Conservation (phyloP, 2,113 vertebrate species). For the Neofelis nebulosa region DNA sequence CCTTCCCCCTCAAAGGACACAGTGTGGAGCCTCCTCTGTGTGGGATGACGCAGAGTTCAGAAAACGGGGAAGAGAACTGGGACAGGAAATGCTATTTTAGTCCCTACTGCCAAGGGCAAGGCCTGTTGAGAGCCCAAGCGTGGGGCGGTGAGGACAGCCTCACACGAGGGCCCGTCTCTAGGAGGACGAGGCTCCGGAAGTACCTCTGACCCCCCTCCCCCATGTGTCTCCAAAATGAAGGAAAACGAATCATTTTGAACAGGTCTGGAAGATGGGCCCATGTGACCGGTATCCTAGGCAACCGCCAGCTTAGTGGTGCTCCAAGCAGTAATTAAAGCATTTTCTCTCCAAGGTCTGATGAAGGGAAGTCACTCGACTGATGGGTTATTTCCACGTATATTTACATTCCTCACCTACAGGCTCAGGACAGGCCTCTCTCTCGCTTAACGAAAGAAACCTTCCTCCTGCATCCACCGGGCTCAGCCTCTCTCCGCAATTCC, state of each 20-base stretch:
- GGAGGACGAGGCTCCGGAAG: neutral
- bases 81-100: conserved; percentile 71
- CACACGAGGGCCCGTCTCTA: conserved; percentile 5
- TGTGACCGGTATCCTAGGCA: conserved; percentile 78
- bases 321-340: neutral
- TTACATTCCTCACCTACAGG: neutral
- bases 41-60: conserved; percentile 50
- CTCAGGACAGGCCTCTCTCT: neutral
- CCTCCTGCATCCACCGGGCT: neutral
- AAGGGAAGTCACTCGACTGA: conserved; percentile 33
- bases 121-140: neutral
- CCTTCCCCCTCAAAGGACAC: conserved; percentile 26
- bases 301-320: conserved; percentile 34
- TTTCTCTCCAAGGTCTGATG: conserved; percentile 49
- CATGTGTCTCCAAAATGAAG: conserved; percentile 49
- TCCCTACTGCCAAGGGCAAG: conserved; percentile 24
- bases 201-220: neutral
- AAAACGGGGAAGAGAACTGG: conserved; percentile 54
- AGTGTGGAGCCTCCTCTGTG: conserved; percentile 24
- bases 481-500: neutral
- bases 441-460: conserved; percentile 50
- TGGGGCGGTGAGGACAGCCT: neutral
- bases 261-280: conserved; percentile 63
- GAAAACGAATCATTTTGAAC: conserved; percentile 58
- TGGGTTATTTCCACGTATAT: conserved; percentile 38